These are phyloP conservation scores for Euproctis similis DNA, from an alignment of 2,888 invertebrate species.

Conservation along the genomic window DNA sequence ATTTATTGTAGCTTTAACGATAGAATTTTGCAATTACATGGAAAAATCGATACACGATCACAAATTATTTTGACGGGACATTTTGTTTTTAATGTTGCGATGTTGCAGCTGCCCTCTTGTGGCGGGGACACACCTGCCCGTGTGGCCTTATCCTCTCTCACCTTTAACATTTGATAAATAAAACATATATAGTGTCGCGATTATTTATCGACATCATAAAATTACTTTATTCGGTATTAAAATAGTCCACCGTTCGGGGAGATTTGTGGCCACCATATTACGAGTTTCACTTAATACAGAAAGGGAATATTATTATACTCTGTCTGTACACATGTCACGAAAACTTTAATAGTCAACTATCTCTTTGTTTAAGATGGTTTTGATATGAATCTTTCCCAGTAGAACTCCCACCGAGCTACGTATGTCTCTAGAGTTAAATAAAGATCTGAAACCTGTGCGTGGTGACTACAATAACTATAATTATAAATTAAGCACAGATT, in stretches of 20 bases:
- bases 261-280: slow-evolving; percentile 13
- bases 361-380: slow-evolving; percentile 28
- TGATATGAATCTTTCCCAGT: slow-evolving; percentile 19
- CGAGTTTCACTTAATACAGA: slow-evolving; percentile 11
- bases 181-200: slow-evolving; percentile 19
- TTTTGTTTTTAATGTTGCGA: slow-evolving; percentile 30
- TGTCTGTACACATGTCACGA: slow-evolving; percentile 32
- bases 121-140: slow-evolving; percentile 45
- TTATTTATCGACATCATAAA: slow-evolving; percentile 21
- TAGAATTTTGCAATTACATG: slow-evolving; percentile 12
- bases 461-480: slow-evolving; percentile 15
- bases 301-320: slow-evolving; percentile 21
- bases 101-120: slow-evolving; percentile 38
- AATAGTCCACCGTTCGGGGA: slow-evolving; percentile 6
- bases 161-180: slow-evolving; percentile 61
- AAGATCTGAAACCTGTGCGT: slow-evolving; percentile 10
- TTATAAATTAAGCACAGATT: slow-evolving; percentile 17
- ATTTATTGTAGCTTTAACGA: too few species aligned
- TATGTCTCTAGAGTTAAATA: background rate
- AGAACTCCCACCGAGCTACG: slow-evolving; percentile 16
- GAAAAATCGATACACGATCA: slow-evolving; percentile 28
- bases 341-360: slow-evolving; percentile 25
- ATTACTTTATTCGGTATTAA: slow-evolving; percentile 14
- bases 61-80: slow-evolving; percentile 23
- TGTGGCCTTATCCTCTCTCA: slow-evolving; percentile 38